These are phyloP conservation scores for Phrynocephalus forsythii DNA, from an alignment of 2,797 vertebrate species.

Conservation along the genomic window DNA sequence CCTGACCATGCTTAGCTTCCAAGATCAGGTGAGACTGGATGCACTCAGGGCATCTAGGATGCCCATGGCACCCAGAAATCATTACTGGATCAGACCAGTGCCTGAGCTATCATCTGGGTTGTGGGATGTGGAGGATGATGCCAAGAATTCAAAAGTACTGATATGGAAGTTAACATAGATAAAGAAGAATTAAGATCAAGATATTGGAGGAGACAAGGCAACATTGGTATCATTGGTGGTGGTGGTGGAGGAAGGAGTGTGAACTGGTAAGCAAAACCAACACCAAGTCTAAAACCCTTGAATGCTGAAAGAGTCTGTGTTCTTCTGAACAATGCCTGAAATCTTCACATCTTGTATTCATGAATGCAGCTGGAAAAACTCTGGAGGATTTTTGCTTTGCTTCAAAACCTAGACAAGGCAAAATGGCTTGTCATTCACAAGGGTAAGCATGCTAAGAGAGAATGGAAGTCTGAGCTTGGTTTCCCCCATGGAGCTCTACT, in stretches of 20 bases:
- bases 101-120: too few species aligned
- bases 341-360: constrained; percentile 4
- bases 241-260: too few species aligned
- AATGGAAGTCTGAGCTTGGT: constrained; percentile 55
- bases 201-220: not conserved
- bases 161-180: not conserved
- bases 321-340: rapidly evolving
- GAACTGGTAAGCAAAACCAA: too few species aligned
- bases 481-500: constrained; percentile 53
- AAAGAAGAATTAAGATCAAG: not conserved
- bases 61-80: too few species aligned
- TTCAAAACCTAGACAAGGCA: constrained; percentile 46
- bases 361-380: constrained; percentile 17
- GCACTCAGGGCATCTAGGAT: too few species aligned
- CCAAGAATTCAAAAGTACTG: not conserved
- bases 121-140: too few species aligned
- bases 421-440: constrained; percentile 45
- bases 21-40: too few species aligned
- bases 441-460: constrained; percentile 54
- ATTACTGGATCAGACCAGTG: too few species aligned
- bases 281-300: not conserved
- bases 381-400: constrained; percentile 16
- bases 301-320: not conserved
- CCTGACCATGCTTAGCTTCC: too few species aligned
- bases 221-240: too few species aligned